phyloP scores from a whole-genome alignment of 1,140 invertebrate species.

The Drosophila ficusphila region DNA sequence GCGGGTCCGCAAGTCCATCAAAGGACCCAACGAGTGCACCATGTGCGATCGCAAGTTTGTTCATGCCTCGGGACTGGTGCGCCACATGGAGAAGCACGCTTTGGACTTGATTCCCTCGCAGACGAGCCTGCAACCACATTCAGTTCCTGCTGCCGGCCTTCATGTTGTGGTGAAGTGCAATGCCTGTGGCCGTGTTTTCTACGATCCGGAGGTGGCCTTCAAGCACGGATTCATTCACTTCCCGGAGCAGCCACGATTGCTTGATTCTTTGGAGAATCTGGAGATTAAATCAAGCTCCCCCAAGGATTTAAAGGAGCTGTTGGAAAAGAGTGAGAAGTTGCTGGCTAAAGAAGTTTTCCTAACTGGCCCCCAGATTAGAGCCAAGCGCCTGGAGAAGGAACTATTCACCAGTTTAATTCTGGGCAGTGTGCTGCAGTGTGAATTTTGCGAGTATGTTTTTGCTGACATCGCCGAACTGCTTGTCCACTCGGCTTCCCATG shows the following conservation, averaged over 20 bases:
- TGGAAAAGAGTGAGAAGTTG: slow-evolving; percentile 15
- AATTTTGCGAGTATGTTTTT: slow-evolving; percentile 86
- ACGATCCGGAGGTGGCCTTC: slow-evolving; percentile 43
- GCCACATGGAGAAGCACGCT: slow-evolving; percentile 83
- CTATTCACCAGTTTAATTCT: slow-evolving; percentile 43
- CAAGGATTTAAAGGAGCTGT: slow-evolving; percentile 7
- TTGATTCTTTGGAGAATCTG: neutral
- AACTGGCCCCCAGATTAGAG: neutral
- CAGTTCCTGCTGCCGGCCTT: slow-evolving; percentile 29
- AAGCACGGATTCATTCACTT: slow-evolving; percentile 54
- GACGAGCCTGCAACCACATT: slow-evolving; percentile 9
- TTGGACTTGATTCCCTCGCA: slow-evolving; percentile 64
- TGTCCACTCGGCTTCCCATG: slow-evolving; percentile 85
- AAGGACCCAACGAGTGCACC: slow-evolving; percentile 70
- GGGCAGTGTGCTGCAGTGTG: slow-evolving; percentile 85
- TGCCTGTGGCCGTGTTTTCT: slow-evolving; percentile 71
- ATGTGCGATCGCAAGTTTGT: slow-evolving; percentile 83
- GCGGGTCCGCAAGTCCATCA: slow-evolving; percentile 34
- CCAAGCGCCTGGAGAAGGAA: neutral
- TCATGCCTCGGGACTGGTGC: slow-evolving; percentile 73
- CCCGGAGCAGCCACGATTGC: neutral
- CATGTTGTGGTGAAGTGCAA: slow-evolving; percentile 62
- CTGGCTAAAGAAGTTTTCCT: neutral
- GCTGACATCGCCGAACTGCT: slow-evolving; percentile 84
- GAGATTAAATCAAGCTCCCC: neutral